Evolutionary conservation across 2,888 invertebrate species (phyloP).

Genomic region (Mesochorus sp.): DNA sequence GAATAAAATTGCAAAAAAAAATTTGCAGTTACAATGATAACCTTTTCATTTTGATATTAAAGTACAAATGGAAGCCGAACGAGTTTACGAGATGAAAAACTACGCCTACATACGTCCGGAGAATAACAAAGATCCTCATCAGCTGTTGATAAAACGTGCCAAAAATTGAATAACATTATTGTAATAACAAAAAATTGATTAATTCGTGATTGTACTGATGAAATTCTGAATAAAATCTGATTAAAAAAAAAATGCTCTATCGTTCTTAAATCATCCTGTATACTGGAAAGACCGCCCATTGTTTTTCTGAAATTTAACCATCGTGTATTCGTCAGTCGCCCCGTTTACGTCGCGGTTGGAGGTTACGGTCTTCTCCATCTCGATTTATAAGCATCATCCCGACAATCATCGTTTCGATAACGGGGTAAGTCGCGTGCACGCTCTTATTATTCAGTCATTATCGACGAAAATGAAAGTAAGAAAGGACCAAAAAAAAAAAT

Average conservation of each 20-base stretch:
- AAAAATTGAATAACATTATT: too few species aligned
- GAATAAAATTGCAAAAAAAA: not conserved
- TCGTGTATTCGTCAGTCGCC: too few species aligned
- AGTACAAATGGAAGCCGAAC: slow-evolving; percentile 55
- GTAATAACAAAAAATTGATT: slow-evolving; percentile 23
- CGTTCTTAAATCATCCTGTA: too few species aligned
- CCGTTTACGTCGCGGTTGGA: slow-evolving; percentile 24
- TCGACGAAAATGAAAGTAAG: not conserved
- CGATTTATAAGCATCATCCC: slow-evolving; percentile 13
- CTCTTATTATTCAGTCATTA: slow-evolving; percentile 38
- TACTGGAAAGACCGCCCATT: too few species aligned
- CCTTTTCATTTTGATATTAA: slow-evolving; percentile 38
- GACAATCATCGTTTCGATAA: slow-evolving; percentile 14
- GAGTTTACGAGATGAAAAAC: slow-evolving; percentile 74
- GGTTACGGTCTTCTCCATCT: not conserved
- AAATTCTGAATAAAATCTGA: too few species aligned
- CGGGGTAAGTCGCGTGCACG: slow-evolving; percentile 24
- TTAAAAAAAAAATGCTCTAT: too few species aligned
- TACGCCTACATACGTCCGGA: slow-evolving; percentile 68
- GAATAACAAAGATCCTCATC: slow-evolving; percentile 49
- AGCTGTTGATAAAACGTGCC: not conserved
- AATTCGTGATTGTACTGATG: too few species aligned
- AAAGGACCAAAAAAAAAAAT: not conserved
- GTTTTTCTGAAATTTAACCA: too few species aligned
- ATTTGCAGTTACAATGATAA: not conserved